phyloP scores from a whole-genome alignment of 2,113 vertebrate genomes.

The Lichenostomus cassidix region DNA sequence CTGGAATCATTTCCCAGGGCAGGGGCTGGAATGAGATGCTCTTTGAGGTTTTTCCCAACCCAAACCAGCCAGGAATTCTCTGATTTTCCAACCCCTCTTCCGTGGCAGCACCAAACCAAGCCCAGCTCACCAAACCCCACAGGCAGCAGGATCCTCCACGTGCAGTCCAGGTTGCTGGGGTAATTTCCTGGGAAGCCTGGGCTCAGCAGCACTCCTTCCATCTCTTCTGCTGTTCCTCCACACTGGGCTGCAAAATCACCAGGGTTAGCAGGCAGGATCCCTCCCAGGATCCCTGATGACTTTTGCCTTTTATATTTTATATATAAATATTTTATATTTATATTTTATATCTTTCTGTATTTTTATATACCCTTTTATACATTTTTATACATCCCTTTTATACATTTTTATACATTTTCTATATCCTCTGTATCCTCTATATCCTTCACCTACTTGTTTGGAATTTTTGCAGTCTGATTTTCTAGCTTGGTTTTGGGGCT shows the following conservation, averaged over 20 bases:
- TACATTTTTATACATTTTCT: no score
- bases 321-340: no score
- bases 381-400: no score
- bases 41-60: background rate
- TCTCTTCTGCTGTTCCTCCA: slow-evolving; percentile 89
- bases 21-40: background rate
- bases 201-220: slow-evolving; percentile 96
- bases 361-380: no score
- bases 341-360: no score
- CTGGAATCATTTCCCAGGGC: background rate
- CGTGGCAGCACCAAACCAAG: background rate
- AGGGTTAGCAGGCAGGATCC: background rate
- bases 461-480: no score
- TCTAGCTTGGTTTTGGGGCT: no score
- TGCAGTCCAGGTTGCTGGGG: slow-evolving; percentile 96
- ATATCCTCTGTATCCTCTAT: no score
- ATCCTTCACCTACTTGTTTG: no score
- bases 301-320: no score
- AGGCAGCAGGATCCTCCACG: slow-evolving; percentile 91
- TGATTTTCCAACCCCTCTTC: background rate
- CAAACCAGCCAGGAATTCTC: background rate
- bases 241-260: slow-evolving; percentile 84
- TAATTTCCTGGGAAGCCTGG: slow-evolving; percentile 98
- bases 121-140: slow-evolving; percentile 88
- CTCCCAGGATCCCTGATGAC: background rate